Evolutionary conservation across 2,113 vertebrate species (phyloP), one percentile per base, ranked within the genome.

Genomic region (Periophthalmodon schlosseri): DNA sequence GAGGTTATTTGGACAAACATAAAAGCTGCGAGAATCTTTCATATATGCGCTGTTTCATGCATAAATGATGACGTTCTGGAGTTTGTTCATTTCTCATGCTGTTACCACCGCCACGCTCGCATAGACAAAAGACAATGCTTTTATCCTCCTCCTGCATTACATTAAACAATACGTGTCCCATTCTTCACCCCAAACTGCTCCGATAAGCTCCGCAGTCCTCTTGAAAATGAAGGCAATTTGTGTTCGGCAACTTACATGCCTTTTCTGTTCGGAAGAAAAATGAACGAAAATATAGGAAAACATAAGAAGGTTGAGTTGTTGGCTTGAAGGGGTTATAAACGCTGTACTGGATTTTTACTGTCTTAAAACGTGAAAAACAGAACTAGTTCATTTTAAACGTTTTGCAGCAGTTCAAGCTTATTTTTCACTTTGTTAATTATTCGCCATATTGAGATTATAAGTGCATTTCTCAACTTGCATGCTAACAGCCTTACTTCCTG

Each of bases 91-190:
- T 61, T 76, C 66, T 77, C 20, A 15, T 21, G 58, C 34, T 8
- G 21, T 58, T 44, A 68, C 70, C 65, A 67, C 78, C 13, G n/a
- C 12, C 75, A 36, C 80, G 3, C 54, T 58, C 11, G 63, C 5
- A 11, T 39, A 70, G 21, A 72, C 67, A 68, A 2, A 66, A 16
- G 69, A 75, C 68, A 70, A 80, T 34, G 52, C 87, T 89, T 86
- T 91, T 72, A 88, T 87, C 81, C 72, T 86, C 76, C 70, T 86
- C 76, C 70, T 66, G 72, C 11, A 64, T 74, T 28, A 66, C 69
- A 71, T 74, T 75, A 84, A 86, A 88, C 80, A 86, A 28, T 49
- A 72, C 74, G 63, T 84, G 70, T 60, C 83, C 77, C 84, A 52
- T 64, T 80, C 78, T 83, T 91, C 79, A 88, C 77, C 79, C 76